Evolutionary conservation across 2,113 vertebrate genomes (phyloP).

Genomic region (Pyxicephalus adspersus): DNA sequence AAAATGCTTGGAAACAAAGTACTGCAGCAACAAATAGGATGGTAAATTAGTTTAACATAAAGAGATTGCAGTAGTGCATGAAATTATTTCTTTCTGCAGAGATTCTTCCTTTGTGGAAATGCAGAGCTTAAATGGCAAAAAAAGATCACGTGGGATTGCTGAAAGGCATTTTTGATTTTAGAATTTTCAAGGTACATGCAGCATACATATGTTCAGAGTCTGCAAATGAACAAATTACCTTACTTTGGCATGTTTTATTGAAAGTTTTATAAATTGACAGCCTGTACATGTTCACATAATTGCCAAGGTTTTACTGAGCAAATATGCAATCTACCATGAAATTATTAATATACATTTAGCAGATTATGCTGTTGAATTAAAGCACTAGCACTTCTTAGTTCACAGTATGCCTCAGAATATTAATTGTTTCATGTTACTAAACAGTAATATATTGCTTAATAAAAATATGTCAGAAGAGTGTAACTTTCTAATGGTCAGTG

Average conservation of each 20-base stretch:
- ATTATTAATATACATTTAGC: background rate
- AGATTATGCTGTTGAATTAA: background rate
- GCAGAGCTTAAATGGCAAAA: constrained; percentile 66
- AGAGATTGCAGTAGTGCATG: constrained; percentile 83
- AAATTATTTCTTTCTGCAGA: constrained; percentile 84
- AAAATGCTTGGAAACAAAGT: constrained; percentile 64
- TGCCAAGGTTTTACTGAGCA: constrained; percentile 18
- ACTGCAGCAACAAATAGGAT: constrained; percentile 68
- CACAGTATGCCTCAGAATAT: background rate
- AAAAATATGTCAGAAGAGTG: no score
- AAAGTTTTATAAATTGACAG: constrained; percentile 45
- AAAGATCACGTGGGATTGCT: constrained; percentile 57
- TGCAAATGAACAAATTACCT: constrained; percentile 3
- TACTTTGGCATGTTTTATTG: constrained; percentile 23
- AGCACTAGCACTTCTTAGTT: background rate
- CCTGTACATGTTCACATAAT: background rate
- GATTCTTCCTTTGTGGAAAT: constrained; percentile 70
- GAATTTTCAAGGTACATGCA: constrained; percentile 42
- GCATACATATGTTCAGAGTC: constrained; percentile 12
- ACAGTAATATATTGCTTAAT: background rate
- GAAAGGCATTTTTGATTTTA: constrained; percentile 30
- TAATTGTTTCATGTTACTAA: background rate
- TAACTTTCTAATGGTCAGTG: no score
- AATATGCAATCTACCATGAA: background rate
- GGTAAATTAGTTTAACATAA: constrained; percentile 81